A percentile compares a stretch with the other conserved stretches of the same genome.
Conservation (phyloP, 2,797 vertebrate genomes). For the Sebastiscus albofasciatus region DNA sequence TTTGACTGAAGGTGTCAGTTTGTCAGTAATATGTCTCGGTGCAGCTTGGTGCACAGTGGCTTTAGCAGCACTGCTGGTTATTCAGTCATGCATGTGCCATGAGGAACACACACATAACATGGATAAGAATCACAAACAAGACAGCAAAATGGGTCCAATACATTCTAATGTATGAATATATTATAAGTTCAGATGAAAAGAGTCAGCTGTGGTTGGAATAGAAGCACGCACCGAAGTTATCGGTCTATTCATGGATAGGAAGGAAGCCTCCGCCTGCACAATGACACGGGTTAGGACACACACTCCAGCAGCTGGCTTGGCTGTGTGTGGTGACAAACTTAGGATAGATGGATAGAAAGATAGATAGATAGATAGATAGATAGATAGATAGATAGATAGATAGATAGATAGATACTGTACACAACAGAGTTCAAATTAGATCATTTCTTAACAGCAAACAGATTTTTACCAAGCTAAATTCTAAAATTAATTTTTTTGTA, state of each 20-base stretch:
- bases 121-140: not conserved
- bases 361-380: too few species aligned
- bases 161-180: not conserved
- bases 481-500: fast-evolving
- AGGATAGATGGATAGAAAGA: too few species aligned
- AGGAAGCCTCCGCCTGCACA: slow-evolving; percentile 13
- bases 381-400: too few species aligned
- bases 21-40: not conserved
- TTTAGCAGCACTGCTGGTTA: not conserved
- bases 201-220: not conserved
- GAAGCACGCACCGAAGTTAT: not conserved
- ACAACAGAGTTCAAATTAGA: not conserved
- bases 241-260: slow-evolving; percentile 8
- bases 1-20: not conserved
- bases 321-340: too few species aligned
- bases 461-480: not conserved
- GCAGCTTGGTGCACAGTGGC: too few species aligned
- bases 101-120: not conserved
- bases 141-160: not conserved
- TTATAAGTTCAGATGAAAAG: not conserved
- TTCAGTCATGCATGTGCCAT: too few species aligned
- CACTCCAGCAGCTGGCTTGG: too few species aligned
- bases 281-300: not conserved
- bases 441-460: not conserved
- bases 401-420: not conserved